Evolutionary conservation across 1,140 invertebrate species (phyloP).

Genomic region (Zaprionus ghesquierei): DNA sequence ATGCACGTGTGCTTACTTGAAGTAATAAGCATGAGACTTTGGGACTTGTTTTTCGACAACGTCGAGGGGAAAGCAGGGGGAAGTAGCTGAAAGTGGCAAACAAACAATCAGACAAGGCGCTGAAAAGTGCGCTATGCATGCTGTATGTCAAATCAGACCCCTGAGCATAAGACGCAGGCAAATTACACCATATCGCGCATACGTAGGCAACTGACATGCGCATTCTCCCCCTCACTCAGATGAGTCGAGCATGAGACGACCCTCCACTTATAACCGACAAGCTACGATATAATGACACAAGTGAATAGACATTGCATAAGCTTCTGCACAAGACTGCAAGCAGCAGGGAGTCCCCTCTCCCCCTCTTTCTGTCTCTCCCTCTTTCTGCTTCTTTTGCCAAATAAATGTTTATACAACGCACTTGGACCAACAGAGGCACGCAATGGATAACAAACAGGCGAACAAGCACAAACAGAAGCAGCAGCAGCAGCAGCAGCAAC

Average conservation of each 20-base stretch:
- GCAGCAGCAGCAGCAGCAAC: slow-evolving; percentile 20
- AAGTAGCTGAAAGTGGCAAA: slow-evolving; percentile 37
- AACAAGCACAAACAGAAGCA: slow-evolving; percentile 18
- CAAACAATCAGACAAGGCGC: slow-evolving; percentile 58
- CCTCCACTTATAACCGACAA: slow-evolving; percentile 17
- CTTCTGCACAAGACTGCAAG: slow-evolving; percentile 12
- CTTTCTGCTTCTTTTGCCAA: slow-evolving; percentile 33
- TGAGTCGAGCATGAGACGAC: neutral
- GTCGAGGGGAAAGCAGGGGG: neutral
- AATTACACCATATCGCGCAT: slow-evolving; percentile 47
- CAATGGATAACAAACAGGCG: slow-evolving; percentile 28
- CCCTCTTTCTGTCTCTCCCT: neutral
- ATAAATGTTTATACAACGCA: slow-evolving; percentile 71
- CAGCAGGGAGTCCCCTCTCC: neutral
- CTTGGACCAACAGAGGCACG: slow-evolving; percentile 44
- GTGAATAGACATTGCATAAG: slow-evolving; percentile 32
- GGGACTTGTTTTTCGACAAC: slow-evolving; percentile 49
- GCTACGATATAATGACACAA: slow-evolving; percentile 40
- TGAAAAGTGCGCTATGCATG: slow-evolving; percentile 53
- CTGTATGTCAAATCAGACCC: slow-evolving; percentile 66
- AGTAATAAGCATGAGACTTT: slow-evolving; percentile 74
- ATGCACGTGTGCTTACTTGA: slow-evolving; percentile 54
- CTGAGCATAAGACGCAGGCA: slow-evolving; percentile 48
- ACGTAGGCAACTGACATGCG: slow-evolving; percentile 2
- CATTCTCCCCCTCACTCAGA: neutral